These are phyloP conservation scores for Sapayoa aenigma DNA, from an alignment of 2,113 vertebrate species.

Conservation along the genomic window DNA sequence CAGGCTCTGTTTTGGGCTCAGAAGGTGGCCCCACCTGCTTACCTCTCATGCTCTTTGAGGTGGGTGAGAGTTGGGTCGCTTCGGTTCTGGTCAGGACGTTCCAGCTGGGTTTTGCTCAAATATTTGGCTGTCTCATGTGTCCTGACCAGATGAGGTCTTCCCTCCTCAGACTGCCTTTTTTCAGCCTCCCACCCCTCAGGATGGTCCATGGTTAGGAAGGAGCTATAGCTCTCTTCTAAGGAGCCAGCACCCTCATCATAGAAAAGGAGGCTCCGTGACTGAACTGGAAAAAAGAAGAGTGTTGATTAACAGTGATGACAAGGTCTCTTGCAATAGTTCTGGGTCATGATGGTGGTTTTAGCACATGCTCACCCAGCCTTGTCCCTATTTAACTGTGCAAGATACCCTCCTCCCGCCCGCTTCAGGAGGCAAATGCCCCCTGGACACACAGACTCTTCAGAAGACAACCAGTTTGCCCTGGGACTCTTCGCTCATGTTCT, in stretches of 20 bases:
- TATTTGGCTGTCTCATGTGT: constrained; percentile 81
- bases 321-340: neutral
- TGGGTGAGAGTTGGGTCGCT: constrained; percentile 72
- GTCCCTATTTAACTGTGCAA: neutral
- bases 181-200: constrained; percentile 80
- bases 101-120: constrained; percentile 74
- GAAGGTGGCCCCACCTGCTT: neutral
- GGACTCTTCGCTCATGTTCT: neutral
- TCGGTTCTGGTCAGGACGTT: constrained; percentile 64
- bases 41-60: constrained; percentile 76
- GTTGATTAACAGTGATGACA: neutral
- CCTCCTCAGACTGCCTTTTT: constrained; percentile 69
- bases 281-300: constrained; percentile 78
- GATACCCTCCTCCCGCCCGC: neutral
- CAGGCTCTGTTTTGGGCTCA: neutral
- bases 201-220: constrained; percentile 79
- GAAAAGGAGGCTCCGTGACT: constrained; percentile 94
- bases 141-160: constrained; percentile 62
- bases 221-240: constrained; percentile 81
- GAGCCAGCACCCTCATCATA: constrained; percentile 86
- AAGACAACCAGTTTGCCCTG: neutral
- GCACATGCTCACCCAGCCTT: neutral
- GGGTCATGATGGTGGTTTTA: neutral
- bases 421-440: neutral
- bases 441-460: neutral